A percentile compares a stretch with the other conserved stretches of the same genome.
These are phyloP conservation scores for Malthinus seriepunctatus DNA, from an alignment of 2,888 invertebrate species.

Conservation along the genomic window DNA sequence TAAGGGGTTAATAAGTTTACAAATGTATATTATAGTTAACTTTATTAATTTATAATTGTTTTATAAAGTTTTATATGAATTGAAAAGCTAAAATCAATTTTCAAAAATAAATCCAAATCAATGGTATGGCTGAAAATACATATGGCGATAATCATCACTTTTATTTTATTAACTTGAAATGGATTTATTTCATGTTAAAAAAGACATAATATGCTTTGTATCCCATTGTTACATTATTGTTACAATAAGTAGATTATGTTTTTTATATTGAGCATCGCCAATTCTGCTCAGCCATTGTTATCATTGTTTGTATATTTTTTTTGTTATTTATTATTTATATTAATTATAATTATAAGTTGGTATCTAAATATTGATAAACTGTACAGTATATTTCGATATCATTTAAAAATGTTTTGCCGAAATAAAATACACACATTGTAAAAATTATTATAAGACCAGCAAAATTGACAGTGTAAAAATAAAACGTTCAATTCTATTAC, in stretches of 20 bases:
- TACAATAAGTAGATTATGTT: constrained; percentile 46
- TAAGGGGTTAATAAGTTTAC: no score
- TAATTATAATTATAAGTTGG: constrained; percentile 13
- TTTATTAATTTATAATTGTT: constrained; percentile 58
- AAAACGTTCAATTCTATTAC: constrained; percentile 33
- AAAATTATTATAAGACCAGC: constrained; percentile 46
- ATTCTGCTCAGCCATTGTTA: constrained; percentile 44
- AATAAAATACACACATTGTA: constrained; percentile 28
- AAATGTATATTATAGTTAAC: constrained; percentile 57
- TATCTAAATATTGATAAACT: constrained; percentile 22
- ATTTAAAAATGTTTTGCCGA: constrained; percentile 17
- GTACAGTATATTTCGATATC: constrained; percentile 24
- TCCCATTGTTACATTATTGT: constrained; percentile 27
- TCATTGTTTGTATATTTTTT: constrained; percentile 31
- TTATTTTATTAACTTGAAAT: constrained; percentile 41
- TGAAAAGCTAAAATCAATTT: constrained; percentile 46
- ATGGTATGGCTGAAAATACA: constrained; percentile 29
- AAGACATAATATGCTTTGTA: constrained; percentile 42
- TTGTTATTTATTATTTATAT: constrained; percentile 7
- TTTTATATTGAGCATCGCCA: constrained; percentile 45
- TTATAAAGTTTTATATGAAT: constrained; percentile 57
- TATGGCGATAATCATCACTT: constrained; percentile 23
- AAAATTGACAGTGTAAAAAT: constrained; percentile 52
- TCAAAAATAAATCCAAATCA: constrained; percentile 51
- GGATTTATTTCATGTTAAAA: constrained; percentile 49